Percentiles rank a stretch among this genome's conserved stretches.
Evolutionary conservation across 1,140 invertebrate genomes (phyloP).

Genomic region (Cheumatopsyche charites): DNA sequence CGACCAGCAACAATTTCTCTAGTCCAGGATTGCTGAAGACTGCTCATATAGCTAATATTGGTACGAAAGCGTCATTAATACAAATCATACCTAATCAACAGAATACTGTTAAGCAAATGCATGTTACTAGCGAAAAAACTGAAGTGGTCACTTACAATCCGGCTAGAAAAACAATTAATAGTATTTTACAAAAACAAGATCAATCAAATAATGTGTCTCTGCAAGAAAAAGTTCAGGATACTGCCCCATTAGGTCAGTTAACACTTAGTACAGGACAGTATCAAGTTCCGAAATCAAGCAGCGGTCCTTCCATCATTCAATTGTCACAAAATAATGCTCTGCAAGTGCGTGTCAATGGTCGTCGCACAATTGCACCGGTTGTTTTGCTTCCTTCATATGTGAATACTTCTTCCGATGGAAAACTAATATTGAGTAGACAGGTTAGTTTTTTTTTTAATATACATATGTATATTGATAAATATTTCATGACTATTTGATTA

Average conservation of each 20-base stretch:
- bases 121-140: background rate
- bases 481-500: background rate
- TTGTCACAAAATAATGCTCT: constrained; percentile 43
- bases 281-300: background rate
- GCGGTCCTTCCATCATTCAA: constrained; percentile 20
- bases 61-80: background rate
- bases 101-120: background rate
- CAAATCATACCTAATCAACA: constrained; percentile 1
- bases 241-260: background rate
- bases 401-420: constrained; percentile 58
- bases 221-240: constrained; percentile 11
- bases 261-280: background rate
- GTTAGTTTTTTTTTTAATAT: constrained; percentile 52
- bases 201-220: background rate
- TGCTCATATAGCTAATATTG: background rate
- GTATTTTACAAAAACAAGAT: background rate
- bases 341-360: constrained; percentile 52
- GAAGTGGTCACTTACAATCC: background rate
- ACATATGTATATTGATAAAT: background rate
- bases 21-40: background rate
- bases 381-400: constrained; percentile 59
- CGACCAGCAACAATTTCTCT: background rate
- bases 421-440: constrained; percentile 60
- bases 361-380: constrained; percentile 54
- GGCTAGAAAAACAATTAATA: background rate